Conservation (phyloP, 2,888 invertebrate genomes). For the Tipula vernalis region DNA sequence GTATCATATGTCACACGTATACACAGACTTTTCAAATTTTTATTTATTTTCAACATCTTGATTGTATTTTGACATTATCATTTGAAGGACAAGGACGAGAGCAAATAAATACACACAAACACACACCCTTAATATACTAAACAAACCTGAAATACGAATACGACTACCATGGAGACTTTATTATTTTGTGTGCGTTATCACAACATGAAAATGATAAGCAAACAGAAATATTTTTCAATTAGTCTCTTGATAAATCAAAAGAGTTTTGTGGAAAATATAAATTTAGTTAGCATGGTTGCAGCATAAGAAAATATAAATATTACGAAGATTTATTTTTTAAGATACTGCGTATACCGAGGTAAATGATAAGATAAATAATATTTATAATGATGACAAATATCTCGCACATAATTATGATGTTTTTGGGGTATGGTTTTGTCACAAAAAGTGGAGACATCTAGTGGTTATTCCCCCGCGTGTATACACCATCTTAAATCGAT, state of each 20-base stretch:
- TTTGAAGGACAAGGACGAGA: too few relatives aligned
- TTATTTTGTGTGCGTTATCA: not conserved
- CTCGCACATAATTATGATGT: not conserved
- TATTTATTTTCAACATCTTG: too few relatives aligned
- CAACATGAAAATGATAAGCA: not conserved
- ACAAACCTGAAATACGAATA: too few relatives aligned
- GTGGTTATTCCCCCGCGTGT: not conserved
- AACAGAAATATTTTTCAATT: not conserved
- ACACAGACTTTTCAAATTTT: too few relatives aligned
- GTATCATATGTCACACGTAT: too few relatives aligned
- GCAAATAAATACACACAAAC: too few relatives aligned
- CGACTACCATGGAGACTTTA: too few relatives aligned
- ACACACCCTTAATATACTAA: too few relatives aligned
- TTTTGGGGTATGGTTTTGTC: not conserved
- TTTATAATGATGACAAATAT: not conserved
- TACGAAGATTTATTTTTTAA: not conserved
- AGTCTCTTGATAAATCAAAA: not conserved
- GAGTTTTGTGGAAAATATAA: not conserved
- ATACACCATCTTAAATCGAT: not conserved
- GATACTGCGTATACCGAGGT: not conserved
- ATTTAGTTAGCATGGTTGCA: not conserved
- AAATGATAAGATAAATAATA: not conserved
- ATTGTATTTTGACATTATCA: too few relatives aligned
- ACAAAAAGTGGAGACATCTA: not conserved
- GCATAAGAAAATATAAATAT: not conserved